Base-by-base conservation (phyloP, 1,140 invertebrate genomes). In the Drosophila pachea region DNA sequence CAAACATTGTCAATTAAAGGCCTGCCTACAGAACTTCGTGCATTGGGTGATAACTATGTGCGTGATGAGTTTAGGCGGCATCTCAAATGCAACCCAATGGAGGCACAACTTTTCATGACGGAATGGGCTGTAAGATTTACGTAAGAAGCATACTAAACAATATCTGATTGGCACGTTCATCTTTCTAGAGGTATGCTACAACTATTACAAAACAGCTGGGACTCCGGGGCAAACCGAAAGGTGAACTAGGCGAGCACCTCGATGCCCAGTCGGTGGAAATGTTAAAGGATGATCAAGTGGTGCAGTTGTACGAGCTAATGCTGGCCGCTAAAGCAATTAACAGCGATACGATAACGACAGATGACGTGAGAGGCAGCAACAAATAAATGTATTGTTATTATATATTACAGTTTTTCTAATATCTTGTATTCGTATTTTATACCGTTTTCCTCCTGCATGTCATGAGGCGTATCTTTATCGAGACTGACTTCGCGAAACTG, bases 1-100 rank as follows among this genome's bases (percentile, higher is more conserved):
- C 6, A 36, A 6, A 16, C 8, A 1, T 53, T 31, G 0, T 16
- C 2, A 35, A 14, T 14, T 35, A 7, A 12, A 89, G 88, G 95
- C 16, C 86, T 98, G 36, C 96, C 97, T 0, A 63, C 90, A 5
- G 95, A 96, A 83, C 89, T 97, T 49, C 91, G 93, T 67, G 79
- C 91, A n/a, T 67, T 96, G n/a, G 95, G 95, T 8, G 94, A 96
- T 79, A 92, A 92, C 88, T 98, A 98, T 90, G 95, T 95, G 0
- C 93, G 93, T 77, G 96, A 97, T 76, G 97, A 98, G 90, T 98
- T 98, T 89, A 93, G 93, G 76, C 90, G 94, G 50, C 96, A 98
- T 87, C 95, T 97, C 88, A 92, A 91, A n/a, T 96, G 94, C 69
- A 92, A 91, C 58, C 89, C 91, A 8, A 89, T 91, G 50, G 94